These are phyloP conservation scores for Acleris literana DNA, from an alignment of 2,888 invertebrate genomes.

Conservation along the genomic window DNA sequence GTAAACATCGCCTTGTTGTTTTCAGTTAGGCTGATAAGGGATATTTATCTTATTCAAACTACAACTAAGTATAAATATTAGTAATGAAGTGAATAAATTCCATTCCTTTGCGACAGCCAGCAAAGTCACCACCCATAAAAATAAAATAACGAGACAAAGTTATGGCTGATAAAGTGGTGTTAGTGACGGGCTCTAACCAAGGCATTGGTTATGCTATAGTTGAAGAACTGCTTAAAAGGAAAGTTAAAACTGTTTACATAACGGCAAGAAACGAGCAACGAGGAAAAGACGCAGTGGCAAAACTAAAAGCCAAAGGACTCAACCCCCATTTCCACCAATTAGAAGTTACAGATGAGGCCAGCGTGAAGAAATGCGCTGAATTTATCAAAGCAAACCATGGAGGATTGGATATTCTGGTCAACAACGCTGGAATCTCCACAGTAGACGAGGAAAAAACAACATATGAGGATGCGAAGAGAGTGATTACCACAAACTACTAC, in stretches of 20 bases:
- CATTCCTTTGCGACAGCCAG: too few relatives aligned
- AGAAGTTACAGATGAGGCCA: slow-evolving; percentile 34
- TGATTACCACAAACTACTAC: slow-evolving; percentile 35
- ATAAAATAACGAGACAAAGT: neutral
- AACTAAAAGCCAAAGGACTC: slow-evolving; percentile 36
- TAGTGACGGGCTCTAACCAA: slow-evolving; percentile 38
- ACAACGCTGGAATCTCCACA: slow-evolving; percentile 35
- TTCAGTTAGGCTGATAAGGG: too few relatives aligned
- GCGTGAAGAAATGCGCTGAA: slow-evolving; percentile 32
- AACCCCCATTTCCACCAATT: slow-evolving; percentile 34
- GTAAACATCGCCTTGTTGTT: too few relatives aligned
- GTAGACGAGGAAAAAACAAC: slow-evolving; percentile 23
- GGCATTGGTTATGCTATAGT: slow-evolving; percentile 38
- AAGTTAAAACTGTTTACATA: slow-evolving; percentile 34
- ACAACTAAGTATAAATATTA: too few relatives aligned
- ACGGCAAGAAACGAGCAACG: slow-evolving; percentile 30
- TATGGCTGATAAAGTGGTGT: slow-evolving; percentile 34
- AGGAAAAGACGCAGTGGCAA: slow-evolving; percentile 32
- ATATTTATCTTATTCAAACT: too few relatives aligned
- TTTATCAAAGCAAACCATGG: slow-evolving; percentile 35
- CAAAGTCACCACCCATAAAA: too few relatives aligned
- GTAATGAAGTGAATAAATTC: too few relatives aligned
- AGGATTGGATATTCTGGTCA: slow-evolving; percentile 37
- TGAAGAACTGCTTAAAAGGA: slow-evolving; percentile 33
- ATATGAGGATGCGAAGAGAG: slow-evolving; percentile 35